Evolutionary conservation across 2,113 vertebrate genomes (phyloP).

Genomic region (Chiloscyllium plagiosum): DNA sequence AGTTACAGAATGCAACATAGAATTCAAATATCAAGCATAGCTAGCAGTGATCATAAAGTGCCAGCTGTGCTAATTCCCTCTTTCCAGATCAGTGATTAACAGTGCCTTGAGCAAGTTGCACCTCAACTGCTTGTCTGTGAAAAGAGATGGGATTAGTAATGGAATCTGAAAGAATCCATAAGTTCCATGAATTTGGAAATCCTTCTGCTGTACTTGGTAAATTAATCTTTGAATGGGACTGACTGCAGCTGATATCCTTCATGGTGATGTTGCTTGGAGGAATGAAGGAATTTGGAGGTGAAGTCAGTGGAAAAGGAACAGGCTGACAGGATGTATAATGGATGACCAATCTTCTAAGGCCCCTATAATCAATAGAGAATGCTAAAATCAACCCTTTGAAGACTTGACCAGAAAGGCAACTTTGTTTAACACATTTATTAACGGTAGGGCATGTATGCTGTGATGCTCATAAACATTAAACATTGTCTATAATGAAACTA

Average conservation of each 20-base stretch:
- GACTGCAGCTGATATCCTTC: not conserved
- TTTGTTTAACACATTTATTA: not conserved
- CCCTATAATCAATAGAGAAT: not conserved
- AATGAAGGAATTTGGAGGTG: not conserved
- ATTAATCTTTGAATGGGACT: not conserved
- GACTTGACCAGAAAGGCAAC: not conserved
- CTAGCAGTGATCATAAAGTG: not conserved
- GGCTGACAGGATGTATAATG: not conserved
- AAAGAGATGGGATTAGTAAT: not conserved
- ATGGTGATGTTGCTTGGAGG: not conserved
- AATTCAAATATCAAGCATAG: constrained; percentile 21
- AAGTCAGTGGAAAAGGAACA: not conserved
- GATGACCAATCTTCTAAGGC: no score
- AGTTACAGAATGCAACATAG: not conserved
- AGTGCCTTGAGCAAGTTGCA: not conserved
- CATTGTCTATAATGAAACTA: not conserved
- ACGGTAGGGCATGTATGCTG: not conserved
- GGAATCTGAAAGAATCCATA: constrained; percentile 9
- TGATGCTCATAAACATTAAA: not conserved
- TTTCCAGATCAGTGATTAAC: constrained; percentile 18
- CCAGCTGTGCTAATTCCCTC: not conserved
- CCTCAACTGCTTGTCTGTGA: constrained; percentile 24
- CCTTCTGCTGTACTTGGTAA: constrained; percentile 1
- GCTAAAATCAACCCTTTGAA: not conserved
- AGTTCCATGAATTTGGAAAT: constrained; percentile 15